Conservation (phyloP, 2,113 vertebrate species). For the Accipiter virgatus region DNA sequence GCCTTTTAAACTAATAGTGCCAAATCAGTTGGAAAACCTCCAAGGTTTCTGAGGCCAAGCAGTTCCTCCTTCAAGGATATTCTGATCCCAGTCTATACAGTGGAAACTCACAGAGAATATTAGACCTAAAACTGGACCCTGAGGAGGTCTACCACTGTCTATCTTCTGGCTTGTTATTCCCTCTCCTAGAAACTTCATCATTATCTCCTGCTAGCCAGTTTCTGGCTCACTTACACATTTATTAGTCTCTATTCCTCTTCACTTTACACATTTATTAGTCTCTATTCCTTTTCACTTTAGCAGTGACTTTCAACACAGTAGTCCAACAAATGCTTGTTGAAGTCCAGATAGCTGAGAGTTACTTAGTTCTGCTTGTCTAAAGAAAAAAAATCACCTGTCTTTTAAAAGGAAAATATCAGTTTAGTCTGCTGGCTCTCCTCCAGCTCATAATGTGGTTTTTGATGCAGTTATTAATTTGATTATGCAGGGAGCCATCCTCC, state of each 20-base stretch:
- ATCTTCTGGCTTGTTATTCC: not conserved
- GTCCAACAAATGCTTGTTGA: not conserved
- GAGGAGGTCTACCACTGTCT: not conserved
- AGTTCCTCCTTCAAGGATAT: not conserved
- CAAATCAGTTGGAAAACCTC: not conserved
- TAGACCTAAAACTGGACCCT: not conserved
- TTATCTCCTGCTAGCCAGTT: not conserved
- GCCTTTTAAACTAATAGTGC: not conserved
- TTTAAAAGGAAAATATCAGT: not conserved
- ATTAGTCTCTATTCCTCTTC: not conserved
- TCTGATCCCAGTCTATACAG: not conserved
- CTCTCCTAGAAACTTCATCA: not conserved
- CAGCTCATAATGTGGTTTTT: not conserved
- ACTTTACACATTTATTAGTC: not conserved
- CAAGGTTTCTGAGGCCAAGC: not conserved
- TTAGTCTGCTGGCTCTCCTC: not conserved
- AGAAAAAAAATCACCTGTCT: not conserved
- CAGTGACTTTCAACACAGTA: not conserved
- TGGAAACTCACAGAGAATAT: not conserved
- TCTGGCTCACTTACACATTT: not conserved
- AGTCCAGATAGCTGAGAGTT: not conserved
- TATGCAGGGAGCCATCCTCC: not conserved
- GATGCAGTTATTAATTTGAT: not conserved
- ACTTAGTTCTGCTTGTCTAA: not conserved
- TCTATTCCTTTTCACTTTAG: not conserved